Evolutionary conservation across 2,888 invertebrate species (phyloP).

Genomic region (Cerastoderma edule): DNA sequence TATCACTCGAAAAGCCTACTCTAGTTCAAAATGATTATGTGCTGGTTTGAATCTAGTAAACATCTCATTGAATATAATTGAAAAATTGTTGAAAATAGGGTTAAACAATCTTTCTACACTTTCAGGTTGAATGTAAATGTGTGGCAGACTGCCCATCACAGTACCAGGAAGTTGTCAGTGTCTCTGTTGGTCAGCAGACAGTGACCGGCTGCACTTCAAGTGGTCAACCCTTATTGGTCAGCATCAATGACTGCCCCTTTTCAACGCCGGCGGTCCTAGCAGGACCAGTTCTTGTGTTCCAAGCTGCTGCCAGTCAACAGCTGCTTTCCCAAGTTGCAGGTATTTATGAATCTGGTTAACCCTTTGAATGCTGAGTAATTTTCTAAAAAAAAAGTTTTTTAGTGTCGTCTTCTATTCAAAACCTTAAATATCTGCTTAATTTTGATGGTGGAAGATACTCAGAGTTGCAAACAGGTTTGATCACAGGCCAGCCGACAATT

Average conservation of each 20-base stretch:
- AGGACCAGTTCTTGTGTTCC: slow-evolving; percentile 66
- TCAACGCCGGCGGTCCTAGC: slow-evolving; percentile 64
- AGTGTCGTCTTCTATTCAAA: no score
- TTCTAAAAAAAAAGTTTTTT: no score
- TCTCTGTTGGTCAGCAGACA: slow-evolving; percentile 55
- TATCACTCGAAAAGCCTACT: no score
- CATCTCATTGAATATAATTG: no score
- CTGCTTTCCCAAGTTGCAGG: slow-evolving; percentile 69
- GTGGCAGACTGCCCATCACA: slow-evolving; percentile 3
- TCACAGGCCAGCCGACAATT: no score
- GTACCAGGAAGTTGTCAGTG: slow-evolving; percentile 52
- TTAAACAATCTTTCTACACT: slow-evolving; percentile 1
- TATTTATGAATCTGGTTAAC: slow-evolving; percentile 40
- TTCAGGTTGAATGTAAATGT: slow-evolving; percentile 58
- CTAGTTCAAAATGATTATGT: no score
- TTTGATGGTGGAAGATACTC: no score
- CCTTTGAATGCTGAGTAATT: no score
- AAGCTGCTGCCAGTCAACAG: slow-evolving; percentile 55
- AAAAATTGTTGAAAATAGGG: no score
- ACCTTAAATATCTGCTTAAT: no score
- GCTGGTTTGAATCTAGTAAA: no score
- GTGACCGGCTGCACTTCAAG: slow-evolving; percentile 69
- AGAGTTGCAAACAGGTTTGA: no score
- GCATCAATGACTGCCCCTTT: slow-evolving; percentile 66
- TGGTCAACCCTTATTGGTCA: slow-evolving; percentile 64